Conservation (phyloP, 2,113 vertebrate species). For the Heterotilapia buettikoferi region DNA sequence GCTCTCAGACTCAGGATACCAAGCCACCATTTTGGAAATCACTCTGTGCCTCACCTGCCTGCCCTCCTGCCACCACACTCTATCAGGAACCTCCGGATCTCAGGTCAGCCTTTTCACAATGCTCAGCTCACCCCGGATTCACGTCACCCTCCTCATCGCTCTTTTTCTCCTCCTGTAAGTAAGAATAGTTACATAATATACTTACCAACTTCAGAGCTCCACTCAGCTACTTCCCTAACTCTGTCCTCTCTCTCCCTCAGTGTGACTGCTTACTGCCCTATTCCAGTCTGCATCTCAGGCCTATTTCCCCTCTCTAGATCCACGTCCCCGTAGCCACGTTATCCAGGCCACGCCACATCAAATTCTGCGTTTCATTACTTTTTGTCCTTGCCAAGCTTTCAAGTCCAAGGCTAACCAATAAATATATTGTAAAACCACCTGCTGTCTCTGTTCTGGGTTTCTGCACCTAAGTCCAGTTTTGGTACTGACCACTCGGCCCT, state of each 20-base stretch:
- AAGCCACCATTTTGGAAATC: not conserved
- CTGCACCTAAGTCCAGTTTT: not conserved
- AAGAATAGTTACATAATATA: not conserved
- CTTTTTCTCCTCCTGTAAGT: not conserved
- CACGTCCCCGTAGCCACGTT: fast-evolving
- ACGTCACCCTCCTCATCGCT: not conserved
- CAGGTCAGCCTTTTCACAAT: not conserved
- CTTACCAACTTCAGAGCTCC: not conserved
- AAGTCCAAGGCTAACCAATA: not conserved
- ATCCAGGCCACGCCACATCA: not conserved
- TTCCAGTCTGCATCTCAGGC: not conserved
- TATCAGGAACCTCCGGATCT: not conserved
- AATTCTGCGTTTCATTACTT: not conserved
- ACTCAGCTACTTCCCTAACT: not conserved
- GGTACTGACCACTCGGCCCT: not conserved
- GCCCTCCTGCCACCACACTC: not conserved
- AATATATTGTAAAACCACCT: not conserved
- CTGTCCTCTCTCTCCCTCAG: not conserved
- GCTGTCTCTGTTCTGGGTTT: not conserved
- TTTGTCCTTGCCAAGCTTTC: not conserved
- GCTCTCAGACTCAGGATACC: not conserved
- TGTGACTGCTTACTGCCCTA: not conserved
- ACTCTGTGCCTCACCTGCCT: not conserved
- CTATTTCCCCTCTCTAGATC: not conserved
- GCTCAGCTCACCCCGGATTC: not conserved